Evolutionary conservation across 2,888 invertebrate genomes (phyloP), one percentile per base, ranked within the genome.

Genomic region (Cerastis rubricosa): DNA sequence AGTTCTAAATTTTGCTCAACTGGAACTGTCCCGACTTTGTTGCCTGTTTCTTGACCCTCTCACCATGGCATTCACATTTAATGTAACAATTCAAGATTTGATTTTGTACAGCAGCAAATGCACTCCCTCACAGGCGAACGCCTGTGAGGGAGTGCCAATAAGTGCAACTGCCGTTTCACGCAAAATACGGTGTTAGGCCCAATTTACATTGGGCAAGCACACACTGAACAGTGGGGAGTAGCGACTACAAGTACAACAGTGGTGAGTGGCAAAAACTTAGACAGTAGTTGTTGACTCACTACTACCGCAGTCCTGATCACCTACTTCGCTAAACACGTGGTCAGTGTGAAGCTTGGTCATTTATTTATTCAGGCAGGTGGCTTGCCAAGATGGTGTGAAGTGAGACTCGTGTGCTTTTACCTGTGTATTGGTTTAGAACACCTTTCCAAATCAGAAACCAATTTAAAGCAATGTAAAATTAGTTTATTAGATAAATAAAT

Each of bases 401-500:
- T 12, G 11, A 40, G 22, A 63, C 22, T 63, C 40, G 7, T 40
- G 7, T 40, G 12, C 14, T 70, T 25, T 25, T 8, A 22, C n/a
- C 17, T 43, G 25, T 5, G 17, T 54, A 9, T 47, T 25, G 19
- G 9, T 35, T 35, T 40, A 35, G 17, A 35, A 57, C 22, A 51
- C 11, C 19, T 35, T 49, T 29, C 11, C 29, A 78, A 25, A 45
- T 47, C 22, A 76, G 22, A 49, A 66, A 65, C 22, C 9, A 51
- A 45, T 51, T 22, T 14, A 3, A n/a, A 49, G 40, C 25, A 69
- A 25, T 14, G 45, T 73, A 71, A 72, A 84, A 67, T 84, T 69
- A 54, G 14, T 84, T 80, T 80, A 84, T 51, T 84, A 64, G 68
- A 72, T 67, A 72, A 84, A 71, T 72, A 8, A 75, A 73, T 35